Conservation (phyloP, 2,797 vertebrate genomes). For the Gallinago stenura region DNA sequence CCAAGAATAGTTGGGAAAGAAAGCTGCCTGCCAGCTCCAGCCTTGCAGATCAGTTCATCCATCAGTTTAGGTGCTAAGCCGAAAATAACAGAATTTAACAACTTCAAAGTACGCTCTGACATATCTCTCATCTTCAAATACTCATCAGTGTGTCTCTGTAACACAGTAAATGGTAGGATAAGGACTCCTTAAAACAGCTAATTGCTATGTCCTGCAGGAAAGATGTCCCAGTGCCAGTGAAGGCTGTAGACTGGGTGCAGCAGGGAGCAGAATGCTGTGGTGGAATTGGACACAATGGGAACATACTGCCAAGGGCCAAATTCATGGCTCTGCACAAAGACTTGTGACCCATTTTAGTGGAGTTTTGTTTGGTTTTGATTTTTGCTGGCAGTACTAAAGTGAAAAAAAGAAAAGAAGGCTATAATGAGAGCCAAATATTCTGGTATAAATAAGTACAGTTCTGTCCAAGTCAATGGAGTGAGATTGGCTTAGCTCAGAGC, state of each 20-base stretch:
- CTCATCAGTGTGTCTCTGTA: neutral
- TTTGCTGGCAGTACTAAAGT: conserved; percentile 11
- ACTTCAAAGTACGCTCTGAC: neutral
- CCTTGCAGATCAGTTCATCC: neutral
- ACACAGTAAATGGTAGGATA: neutral
- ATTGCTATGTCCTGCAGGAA: neutral
- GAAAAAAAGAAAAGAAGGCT: neutral
- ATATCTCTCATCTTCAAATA: neutral
- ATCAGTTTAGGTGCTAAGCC: neutral
- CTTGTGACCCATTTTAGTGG: conserved; percentile 15
- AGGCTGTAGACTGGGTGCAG: neutral
- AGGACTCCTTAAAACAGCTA: neutral
- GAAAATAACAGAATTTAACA: neutral
- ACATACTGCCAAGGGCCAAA: conserved; percentile 1
- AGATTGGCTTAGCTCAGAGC: neutral
- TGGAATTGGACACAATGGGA: conserved; percentile 35
- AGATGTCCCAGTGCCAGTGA: neutral
- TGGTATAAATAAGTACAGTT: neutral
- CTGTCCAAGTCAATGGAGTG: neutral
- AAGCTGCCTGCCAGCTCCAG: neutral
- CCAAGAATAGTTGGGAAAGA: neutral
- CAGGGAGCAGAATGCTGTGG: conserved; percentile 18
- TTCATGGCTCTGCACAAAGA: conserved; percentile 31
- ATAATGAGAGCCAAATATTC: conserved; percentile 9
- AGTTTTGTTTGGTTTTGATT: conserved; percentile 57